phyloP scores from a whole-genome alignment of 2,888 invertebrate species.

The Lumbricus terrestris region DNA sequence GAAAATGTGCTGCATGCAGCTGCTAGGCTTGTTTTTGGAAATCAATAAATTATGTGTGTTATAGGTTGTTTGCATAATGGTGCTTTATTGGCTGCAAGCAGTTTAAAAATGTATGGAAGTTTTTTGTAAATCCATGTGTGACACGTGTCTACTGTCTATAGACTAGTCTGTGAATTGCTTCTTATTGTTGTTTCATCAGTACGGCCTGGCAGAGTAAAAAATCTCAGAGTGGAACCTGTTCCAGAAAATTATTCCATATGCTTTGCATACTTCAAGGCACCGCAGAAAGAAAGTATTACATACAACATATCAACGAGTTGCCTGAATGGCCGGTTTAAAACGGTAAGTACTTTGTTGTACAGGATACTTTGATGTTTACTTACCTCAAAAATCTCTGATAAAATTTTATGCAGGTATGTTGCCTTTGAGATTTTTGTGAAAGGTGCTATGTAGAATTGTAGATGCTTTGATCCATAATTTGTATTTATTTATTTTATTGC shows the following conservation, averaged over 20 bases:
- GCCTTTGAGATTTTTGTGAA: not conserved
- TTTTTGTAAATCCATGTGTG: not conserved
- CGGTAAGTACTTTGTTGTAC: not conserved
- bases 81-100: not conserved
- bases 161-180: not conserved
- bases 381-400: too few species aligned
- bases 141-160: not conserved
- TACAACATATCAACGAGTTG: constrained; percentile 12
- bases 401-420: too few species aligned
- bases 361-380: not conserved
- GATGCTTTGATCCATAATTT: not conserved
- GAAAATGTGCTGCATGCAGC: not conserved
- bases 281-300: not conserved
- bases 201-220: not conserved
- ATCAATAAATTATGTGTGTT: not conserved
- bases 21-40: not conserved
- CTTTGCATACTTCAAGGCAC: not conserved
- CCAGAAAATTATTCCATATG: constrained; percentile 4
- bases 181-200: not conserved
- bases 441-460: not conserved
- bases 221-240: not conserved
- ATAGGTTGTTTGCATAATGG: not conserved
- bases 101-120: not conserved
- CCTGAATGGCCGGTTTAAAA: not conserved
- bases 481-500: too few species aligned